Conservation (phyloP, 2,888 invertebrate species). For the Platycheirus rosarum region DNA sequence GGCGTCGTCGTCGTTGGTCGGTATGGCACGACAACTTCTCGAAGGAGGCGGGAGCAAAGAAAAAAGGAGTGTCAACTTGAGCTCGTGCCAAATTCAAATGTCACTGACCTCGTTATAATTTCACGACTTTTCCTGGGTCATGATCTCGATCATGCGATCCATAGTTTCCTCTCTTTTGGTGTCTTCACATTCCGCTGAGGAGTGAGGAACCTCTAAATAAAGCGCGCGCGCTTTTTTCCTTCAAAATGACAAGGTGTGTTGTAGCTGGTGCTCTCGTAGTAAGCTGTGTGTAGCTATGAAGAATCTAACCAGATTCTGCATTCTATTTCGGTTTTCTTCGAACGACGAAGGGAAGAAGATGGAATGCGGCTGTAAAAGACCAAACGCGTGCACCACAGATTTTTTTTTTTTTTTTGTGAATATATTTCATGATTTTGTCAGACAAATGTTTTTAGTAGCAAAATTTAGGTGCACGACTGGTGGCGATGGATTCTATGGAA, state of each 20-base stretch:
- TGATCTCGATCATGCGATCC: slow-evolving; percentile 78
- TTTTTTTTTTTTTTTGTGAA: too few relatives aligned
- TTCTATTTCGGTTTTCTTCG: slow-evolving; percentile 51
- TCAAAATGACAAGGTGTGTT: slow-evolving; percentile 64
- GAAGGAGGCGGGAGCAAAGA: neutral
- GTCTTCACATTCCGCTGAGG: slow-evolving; percentile 37
- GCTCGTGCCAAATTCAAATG: slow-evolving; percentile 72
- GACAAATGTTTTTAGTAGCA: slow-evolving; percentile 11
- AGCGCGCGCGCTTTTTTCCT: slow-evolving; percentile 48
- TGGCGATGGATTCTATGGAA: slow-evolving; percentile 1
- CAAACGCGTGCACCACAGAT: slow-evolving; percentile 55
- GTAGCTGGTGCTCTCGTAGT: neutral
- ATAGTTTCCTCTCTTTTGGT: slow-evolving; percentile 38
- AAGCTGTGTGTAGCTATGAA: slow-evolving; percentile 2
- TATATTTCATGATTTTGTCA: slow-evolving; percentile 50
- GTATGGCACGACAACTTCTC: slow-evolving; percentile 22
- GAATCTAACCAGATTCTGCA: slow-evolving; percentile 46
- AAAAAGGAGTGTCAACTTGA: slow-evolving; percentile 62
- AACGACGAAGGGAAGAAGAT: slow-evolving; percentile 25
- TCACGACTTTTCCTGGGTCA: slow-evolving; percentile 82
- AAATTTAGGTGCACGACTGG: slow-evolving; percentile 45
- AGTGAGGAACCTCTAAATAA: slow-evolving; percentile 67
- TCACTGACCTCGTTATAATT: slow-evolving; percentile 77
- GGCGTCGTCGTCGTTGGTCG: neutral
- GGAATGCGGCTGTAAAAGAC: slow-evolving; percentile 67